Conservation (phyloP, 1,140 invertebrate species). For the Gerris buenoi region DNA sequence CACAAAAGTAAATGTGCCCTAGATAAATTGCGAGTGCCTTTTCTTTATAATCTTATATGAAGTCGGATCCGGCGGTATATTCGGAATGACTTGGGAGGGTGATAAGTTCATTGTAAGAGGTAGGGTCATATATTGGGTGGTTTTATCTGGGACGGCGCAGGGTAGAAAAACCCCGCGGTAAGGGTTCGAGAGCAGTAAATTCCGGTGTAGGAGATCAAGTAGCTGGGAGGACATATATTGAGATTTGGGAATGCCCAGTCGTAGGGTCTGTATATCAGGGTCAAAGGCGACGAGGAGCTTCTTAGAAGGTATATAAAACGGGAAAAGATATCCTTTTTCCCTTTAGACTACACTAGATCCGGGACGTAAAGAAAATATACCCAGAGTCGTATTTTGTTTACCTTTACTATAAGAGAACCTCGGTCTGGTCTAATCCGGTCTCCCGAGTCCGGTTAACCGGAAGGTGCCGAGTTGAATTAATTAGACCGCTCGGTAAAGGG, state of each 20-base stretch:
- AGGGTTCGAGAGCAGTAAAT: background rate
- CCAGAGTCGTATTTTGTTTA: no score
- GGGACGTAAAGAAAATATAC: no score
- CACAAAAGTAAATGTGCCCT: no score
- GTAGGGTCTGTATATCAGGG: background rate
- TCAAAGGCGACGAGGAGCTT: background rate
- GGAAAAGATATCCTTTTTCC: no score
- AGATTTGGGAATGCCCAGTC: background rate
- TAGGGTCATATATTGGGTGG: background rate
- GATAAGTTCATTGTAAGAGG: background rate
- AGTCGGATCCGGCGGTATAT: background rate
- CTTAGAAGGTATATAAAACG: no score
- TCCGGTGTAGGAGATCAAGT: background rate
- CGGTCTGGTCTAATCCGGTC: background rate
- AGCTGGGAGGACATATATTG: background rate
- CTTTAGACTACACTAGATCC: no score
- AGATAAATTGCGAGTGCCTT: no score
- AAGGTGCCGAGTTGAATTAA: background rate
- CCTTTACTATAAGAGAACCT: no score
- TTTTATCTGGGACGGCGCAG: background rate
- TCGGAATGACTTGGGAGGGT: background rate
- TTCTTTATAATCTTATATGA: background rate
- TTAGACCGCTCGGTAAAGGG: background rate
- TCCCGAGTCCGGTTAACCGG: background rate
- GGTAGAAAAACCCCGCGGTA: background rate